Evolutionary conservation across 2,113 vertebrate genomes (phyloP).

Genomic region (Noctilio leporinus): DNA sequence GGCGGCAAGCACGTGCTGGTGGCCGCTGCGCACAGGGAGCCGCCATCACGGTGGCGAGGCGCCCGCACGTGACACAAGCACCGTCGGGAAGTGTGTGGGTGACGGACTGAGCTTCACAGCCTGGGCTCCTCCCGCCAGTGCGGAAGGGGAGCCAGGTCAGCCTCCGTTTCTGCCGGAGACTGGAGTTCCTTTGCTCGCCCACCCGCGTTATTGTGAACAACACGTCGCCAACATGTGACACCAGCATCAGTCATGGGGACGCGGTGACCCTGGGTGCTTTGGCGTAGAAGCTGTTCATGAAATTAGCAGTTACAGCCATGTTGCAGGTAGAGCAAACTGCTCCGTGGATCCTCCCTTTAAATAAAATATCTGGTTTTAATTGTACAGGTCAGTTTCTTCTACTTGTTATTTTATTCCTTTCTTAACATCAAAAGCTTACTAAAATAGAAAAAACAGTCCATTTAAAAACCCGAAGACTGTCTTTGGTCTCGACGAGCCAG

Average conservation of each 20-base stretch:
- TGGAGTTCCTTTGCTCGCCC: neutral
- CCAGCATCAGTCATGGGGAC: neutral
- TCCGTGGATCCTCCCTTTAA: neutral
- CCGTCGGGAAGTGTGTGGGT: no score
- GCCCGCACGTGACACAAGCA: no score
- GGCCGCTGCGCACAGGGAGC: no score
- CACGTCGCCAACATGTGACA: neutral
- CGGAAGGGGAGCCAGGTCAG: neutral
- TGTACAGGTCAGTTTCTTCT: neutral
- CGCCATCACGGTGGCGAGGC: no score
- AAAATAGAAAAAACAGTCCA: neutral
- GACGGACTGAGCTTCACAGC: neutral
- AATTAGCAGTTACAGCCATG: conserved; percentile 12
- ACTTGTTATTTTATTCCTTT: conserved; percentile 28
- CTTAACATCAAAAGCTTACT: neutral
- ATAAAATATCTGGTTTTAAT: neutral
- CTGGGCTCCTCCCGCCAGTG: neutral
- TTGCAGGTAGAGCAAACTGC: neutral
- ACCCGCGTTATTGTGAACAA: neutral
- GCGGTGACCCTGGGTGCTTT: neutral
- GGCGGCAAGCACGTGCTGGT: no score
- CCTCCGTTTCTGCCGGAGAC: neutral
- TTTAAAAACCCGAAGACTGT: neutral
- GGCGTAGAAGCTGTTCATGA: neutral
- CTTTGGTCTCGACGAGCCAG: neutral